phyloP scores from a whole-genome alignment of 2,797 vertebrate genomes.

The Cossypha polioptera region DNA sequence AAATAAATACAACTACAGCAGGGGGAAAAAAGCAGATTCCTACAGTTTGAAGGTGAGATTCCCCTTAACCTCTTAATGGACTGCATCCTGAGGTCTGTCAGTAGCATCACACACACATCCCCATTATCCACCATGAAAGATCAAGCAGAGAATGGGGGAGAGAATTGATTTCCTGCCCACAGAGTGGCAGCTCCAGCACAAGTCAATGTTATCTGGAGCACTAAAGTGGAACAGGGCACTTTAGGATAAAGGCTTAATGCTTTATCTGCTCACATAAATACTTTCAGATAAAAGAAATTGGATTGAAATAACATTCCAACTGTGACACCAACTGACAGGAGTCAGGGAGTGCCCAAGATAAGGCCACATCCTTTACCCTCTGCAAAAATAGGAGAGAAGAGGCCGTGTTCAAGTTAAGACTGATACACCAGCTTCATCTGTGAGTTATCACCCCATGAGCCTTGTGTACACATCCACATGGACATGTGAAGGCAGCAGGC shows the following conservation, averaged over 20 bases:
- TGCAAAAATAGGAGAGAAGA: background rate
- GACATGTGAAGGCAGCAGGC: background rate
- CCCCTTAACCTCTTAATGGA: conserved; percentile 44
- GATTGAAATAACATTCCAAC: conserved; percentile 18
- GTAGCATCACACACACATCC: conserved; percentile 44
- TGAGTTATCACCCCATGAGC: background rate
- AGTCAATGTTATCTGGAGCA: conserved; percentile 24
- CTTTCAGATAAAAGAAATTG: conserved; percentile 45
- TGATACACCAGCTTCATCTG: background rate
- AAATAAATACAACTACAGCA: background rate
- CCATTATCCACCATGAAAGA: background rate
- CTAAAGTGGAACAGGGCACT: conserved; percentile 6
- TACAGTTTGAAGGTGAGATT: background rate
- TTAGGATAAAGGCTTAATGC: conserved; percentile 17
- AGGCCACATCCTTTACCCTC: background rate
- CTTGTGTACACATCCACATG: background rate
- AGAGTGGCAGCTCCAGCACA: background rate
- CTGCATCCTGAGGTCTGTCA: conserved; percentile 52
- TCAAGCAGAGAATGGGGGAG: background rate
- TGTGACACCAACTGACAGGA: conserved; percentile 26
- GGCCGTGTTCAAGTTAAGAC: background rate
- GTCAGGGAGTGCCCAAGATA: conserved; percentile 21
- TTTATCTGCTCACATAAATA: conserved; percentile 37
- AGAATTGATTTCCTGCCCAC: background rate
- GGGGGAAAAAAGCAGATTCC: background rate